Base-by-base conservation (phyloP, 2,113 vertebrate genomes). In the Cavia porcellus region DNA sequence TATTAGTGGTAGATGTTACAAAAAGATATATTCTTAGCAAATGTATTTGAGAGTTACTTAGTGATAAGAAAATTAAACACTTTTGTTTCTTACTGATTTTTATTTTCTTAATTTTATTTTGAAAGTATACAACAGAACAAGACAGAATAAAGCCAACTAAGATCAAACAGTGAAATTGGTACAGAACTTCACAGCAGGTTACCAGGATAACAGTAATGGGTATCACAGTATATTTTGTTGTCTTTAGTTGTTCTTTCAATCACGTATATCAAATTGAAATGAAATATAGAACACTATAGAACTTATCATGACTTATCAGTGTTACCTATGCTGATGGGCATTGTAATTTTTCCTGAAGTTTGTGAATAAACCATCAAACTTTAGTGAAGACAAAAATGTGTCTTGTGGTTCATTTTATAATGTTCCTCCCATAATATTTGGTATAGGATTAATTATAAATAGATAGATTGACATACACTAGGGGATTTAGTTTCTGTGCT, bases 301-400 rank as follows among this genome's bases (percentile, higher is more conserved):
- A 38, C 38, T 38, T 38, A 38, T 38, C 38, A 38, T 38, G 38
- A 38, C 2, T 38, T 38, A 38, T 82, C 66, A 42, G 24, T 2
- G 3, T 17, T 22, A 55, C 3, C 15, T 62, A 6, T 3, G 2
- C 3, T 45, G 2, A 66, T 61, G 9, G 8, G 24, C 47, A 2
- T 55, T 57, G 7, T 83, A 22, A 14, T 61, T 82, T 83, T 93
- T 84, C 35, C 9, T 4, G 45, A 88, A 94, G 7, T 45, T 70
- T 85, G 22, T 28, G 13, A 45, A 14, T 3, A 88, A 92, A 64
- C 35, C 35, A 32, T 3, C 57, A 35, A 79, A 82, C 59, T 47
- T 83, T 14, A 81, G 11, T 35, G 66, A 93, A 28, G 32, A n/a
- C n/a, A n/a, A 38, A 45, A 80, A 22, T 30, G 32, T 81, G 7